Evolutionary conservation across 2,888 invertebrate species (phyloP), one percentile per base, ranked within the genome.

Genomic region (Drosophila nigricruria): DNA sequence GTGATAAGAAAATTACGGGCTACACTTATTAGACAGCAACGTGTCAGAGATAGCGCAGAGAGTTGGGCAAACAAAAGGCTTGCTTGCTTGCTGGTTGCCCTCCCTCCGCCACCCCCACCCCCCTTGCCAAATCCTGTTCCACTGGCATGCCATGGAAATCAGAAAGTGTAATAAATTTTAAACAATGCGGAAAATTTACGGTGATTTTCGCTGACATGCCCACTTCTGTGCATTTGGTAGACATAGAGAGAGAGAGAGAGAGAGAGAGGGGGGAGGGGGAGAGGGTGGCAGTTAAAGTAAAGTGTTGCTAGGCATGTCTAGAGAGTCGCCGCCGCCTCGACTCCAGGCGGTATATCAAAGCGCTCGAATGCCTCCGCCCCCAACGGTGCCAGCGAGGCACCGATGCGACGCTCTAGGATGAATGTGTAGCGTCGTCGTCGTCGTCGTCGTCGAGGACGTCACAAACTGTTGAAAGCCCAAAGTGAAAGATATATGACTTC

Each of bases 381-480:
- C 70, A 47, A 49, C 43, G 23, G 23, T 3, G 16, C 43, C 14
- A 42, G 9, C 42, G 42, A 27, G 23, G 45, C 27, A 53, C 57
- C 61, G 43, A 10, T 10, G 50, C 6, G 43, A 34, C 23, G 58
- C 23, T 42, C 30, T 38, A 70, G 71, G 74, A 79, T 81, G 74
- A 84, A 84, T 82, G 80, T 80, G 80, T 70, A 70, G 16, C 30
- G 36, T 23, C 74, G 73, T 69, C 74, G 74, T 42, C 23, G 50
- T 18, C 74, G 75, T 69, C 74, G 77, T 49, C 73, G 83, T 61
- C 76, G 78, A 72, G 70, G 75, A 81, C 84, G 85, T 84, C 88
- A 87, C 85, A 87, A 89, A 87, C 85, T 89, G 89, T 89, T 89
- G 88, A 89, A 88, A 89, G 88, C 88, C 82, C 83, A 85, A 87